These are phyloP conservation scores for Danio albolineatus DNA, from an alignment of 2,797 vertebrate genomes.

Conservation along the genomic window DNA sequence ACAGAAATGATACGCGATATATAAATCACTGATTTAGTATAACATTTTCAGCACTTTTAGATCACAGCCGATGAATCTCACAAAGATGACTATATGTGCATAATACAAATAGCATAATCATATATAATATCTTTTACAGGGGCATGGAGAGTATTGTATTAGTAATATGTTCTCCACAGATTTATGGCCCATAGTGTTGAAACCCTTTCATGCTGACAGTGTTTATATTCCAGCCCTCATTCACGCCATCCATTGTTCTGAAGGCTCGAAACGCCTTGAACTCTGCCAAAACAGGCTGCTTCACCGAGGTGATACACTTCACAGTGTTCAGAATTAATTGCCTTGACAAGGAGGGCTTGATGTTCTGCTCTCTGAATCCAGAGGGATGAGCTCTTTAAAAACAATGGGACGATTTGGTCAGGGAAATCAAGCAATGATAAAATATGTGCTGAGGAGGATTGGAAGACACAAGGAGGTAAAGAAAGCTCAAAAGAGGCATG, in stretches of 20 bases:
- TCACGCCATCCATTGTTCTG: slow-evolving; percentile 71
- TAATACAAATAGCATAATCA: neutral
- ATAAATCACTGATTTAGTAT: neutral
- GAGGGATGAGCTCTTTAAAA: slow-evolving; percentile 25
- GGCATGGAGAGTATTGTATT: slow-evolving; percentile 41
- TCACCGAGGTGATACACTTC: slow-evolving; percentile 63
- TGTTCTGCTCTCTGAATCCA: slow-evolving; percentile 39
- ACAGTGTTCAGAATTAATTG: slow-evolving; percentile 48
- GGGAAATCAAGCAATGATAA: slow-evolving; percentile 45
- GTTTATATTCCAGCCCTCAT: slow-evolving; percentile 72
- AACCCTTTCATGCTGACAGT: slow-evolving; percentile 66
- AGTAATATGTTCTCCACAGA: slow-evolving; percentile 45
- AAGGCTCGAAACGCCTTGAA: slow-evolving; percentile 54
- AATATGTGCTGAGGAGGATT: slow-evolving; percentile 29
- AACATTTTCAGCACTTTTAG: neutral
- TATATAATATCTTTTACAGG: neutral
- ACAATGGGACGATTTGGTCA: slow-evolving; percentile 18
- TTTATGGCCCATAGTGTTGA: slow-evolving; percentile 60
- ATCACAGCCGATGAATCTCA: neutral
- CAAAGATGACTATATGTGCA: slow-evolving; percentile 2
- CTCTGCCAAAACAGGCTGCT: slow-evolving; percentile 53
- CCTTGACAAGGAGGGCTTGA: slow-evolving; percentile 47
- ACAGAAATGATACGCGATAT: neutral
- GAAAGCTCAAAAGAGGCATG: neutral
- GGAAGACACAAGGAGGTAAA: slow-evolving; percentile 16